Evolutionary conservation across 2,888 invertebrate genomes (phyloP).

Genomic region (Mimachlamys varia): DNA sequence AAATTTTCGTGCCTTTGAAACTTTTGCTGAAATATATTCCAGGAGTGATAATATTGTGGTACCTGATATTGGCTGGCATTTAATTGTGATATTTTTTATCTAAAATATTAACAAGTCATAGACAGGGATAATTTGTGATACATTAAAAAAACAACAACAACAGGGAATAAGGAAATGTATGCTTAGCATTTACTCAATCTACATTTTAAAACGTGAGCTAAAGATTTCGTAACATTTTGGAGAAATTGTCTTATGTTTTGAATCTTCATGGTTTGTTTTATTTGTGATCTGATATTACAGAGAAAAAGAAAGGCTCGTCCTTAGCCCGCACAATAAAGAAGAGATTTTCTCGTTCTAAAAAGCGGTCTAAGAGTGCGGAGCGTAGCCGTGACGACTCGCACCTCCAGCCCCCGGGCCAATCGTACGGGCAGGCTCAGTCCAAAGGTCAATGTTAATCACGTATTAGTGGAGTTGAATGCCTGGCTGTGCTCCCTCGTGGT

Average conservation of each 20-base stretch:
- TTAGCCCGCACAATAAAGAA: constrained; percentile 72
- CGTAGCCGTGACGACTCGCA: constrained; percentile 71
- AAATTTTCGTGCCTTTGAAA: too few species aligned
- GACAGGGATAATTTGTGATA: too few species aligned
- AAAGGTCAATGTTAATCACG: constrained; percentile 64
- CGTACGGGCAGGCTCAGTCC: constrained; percentile 68
- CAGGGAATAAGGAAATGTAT: too few species aligned
- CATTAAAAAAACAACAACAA: too few species aligned
- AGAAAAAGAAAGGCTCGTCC: constrained; percentile 72
- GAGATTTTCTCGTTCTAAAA: constrained; percentile 75
- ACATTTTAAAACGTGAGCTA: too few species aligned
- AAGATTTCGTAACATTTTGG: too few species aligned
- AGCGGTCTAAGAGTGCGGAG: constrained; percentile 75
- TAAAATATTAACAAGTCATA: too few species aligned
- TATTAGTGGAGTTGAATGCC: not conserved
- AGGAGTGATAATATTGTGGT: too few species aligned
- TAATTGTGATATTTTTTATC: too few species aligned
- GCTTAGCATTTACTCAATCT: too few species aligned
- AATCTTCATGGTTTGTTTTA: not conserved
- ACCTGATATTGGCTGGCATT: too few species aligned
- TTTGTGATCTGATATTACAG: constrained; percentile 60
- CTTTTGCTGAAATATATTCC: too few species aligned
- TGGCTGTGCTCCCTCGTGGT: not conserved
- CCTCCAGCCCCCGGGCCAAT: constrained; percentile 68
- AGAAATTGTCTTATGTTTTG: not conserved